Base-by-base conservation (phyloP, 2,797 vertebrate species). In the Buceros bicornis region DNA sequence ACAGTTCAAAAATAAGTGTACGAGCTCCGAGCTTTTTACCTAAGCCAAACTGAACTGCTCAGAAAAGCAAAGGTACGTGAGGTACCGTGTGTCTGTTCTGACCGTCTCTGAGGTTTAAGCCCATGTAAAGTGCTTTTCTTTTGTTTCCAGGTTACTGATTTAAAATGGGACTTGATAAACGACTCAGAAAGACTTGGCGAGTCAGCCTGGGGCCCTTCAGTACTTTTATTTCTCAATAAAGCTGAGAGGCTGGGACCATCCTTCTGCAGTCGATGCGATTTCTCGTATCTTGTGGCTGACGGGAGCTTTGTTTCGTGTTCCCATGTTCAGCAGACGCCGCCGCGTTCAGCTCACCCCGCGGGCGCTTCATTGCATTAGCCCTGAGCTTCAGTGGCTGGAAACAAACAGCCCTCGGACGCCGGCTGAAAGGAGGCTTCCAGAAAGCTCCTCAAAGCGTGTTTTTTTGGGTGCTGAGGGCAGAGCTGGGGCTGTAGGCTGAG, bases 41-140 rank as follows among this genome's bases (percentile, higher is more conserved):
- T 50, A n/a, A 89, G 35, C 8, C 29, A n/a, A 42, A 33, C 20
- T 70, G 66, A 73, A 77, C 56, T 82, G 40, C 56, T 60, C 8
- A 73, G 91, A 47, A 62, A 76, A 57, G 33, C 3, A 2, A 57
- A 82, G 31, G 18, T 24, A 33, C 58, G 6, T 42, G 25, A 82
- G 87, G 24, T 54, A 40, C 60, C 58, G 19, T 12, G 12, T 64
- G 61, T 78, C 61, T 82, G 48, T 71, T 72, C 26, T 81, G 77
- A 74, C 77, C 74, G 78, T 72, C 33, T 33, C 21, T 76, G 16
- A 13, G 40, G 20, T 78, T 73, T 47, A 77, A 81, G 72, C 53
- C 71, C 74, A 80, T 10, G 40, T 43, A 47, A 77, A 64, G 89
- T 72, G 85, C 66, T 88, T 88, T 87, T n/a, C 76, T 83, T 86